These are phyloP conservation scores for Chloebia gouldiae DNA, from an alignment of 2,113 vertebrate species.

Conservation along the genomic window DNA sequence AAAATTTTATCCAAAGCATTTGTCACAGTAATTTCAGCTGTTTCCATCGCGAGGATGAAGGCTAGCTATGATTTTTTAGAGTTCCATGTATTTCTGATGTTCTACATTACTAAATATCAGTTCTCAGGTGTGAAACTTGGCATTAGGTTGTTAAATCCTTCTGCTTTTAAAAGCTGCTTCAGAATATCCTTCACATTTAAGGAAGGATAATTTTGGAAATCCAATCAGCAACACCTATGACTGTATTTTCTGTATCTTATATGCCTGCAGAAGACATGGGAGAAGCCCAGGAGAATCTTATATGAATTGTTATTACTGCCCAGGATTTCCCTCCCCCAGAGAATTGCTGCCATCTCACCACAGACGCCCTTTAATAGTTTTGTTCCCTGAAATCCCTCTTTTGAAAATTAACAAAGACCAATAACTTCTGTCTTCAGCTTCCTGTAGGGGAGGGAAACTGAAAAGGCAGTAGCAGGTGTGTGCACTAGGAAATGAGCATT, in stretches of 20 bases:
- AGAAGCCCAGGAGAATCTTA: background rate
- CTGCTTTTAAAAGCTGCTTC: background rate
- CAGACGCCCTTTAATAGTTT: background rate
- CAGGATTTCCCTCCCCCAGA: background rate
- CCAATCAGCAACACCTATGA: background rate
- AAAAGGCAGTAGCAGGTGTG: background rate
- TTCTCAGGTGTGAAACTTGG: background rate
- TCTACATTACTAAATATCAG: background rate
- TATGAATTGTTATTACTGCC: background rate
- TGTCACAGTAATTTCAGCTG: background rate
- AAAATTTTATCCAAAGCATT: background rate
- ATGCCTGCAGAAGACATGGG: background rate
- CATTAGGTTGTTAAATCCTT: background rate
- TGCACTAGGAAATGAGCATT: background rate
- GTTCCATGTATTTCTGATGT: background rate
- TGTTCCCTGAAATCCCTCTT: background rate
- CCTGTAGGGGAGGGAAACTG: background rate
- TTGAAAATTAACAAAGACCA: background rate
- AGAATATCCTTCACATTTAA: background rate
- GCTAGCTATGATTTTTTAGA: background rate
- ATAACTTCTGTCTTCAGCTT: background rate
- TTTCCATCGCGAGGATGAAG: background rate
- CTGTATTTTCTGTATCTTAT: background rate
- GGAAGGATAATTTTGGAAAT: background rate
- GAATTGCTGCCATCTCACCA: background rate